Base-by-base conservation (phyloP, 1,140 invertebrate species). In the Orius insidiosus region DNA sequence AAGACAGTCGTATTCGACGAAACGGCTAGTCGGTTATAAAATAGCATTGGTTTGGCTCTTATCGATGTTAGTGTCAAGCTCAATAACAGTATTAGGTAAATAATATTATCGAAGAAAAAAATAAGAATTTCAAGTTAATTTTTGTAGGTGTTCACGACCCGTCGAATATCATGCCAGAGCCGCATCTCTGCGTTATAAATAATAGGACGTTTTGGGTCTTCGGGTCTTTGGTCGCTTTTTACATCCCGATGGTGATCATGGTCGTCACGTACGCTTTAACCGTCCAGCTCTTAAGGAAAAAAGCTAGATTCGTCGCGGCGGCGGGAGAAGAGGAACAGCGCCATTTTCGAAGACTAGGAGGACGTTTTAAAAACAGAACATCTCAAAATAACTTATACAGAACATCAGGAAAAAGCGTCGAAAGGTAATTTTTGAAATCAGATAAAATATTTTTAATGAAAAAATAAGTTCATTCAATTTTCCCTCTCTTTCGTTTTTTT, bases 201-300 rank as follows among this genome's bases (percentile, higher is more conserved):
- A 89, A 88, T 63, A 67, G 79, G 9, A 70, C 79, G 8, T 90
- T 88, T 66, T 85, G 84, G 68, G 76, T 87, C 3, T 84, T 88
- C 55, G 85, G 84, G 0, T 92, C 87, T 0, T 63, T 94, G 53
- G 74, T 92, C 38, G 86, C 73, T 30, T 96, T 96, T 64, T 93
- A 93, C 65, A 78, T 95, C 36, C 90, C 90, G 1, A 87, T 95
- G 75, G 63, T 88, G 33, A 84, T 88, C 42, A 90, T 90, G 85
- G 74, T 90, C 19, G 72, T 85, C 18, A 88, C 87, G 1, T 94
- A 93, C 56, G 75, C 82, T 0, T 68, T 92, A 15, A 96, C 90
- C 1, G 85, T 93, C 6, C 77, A 83, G 48, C 63, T 92, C 43
- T 65, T 92, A 24, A 69, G 82, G 45, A 71, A 76, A 43, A 79